Percentiles rank a stretch among this genome's conserved stretches.
These are phyloP conservation scores for Pimephales promelas DNA, from an alignment of 2,113 vertebrate species.

Conservation along the genomic window DNA sequence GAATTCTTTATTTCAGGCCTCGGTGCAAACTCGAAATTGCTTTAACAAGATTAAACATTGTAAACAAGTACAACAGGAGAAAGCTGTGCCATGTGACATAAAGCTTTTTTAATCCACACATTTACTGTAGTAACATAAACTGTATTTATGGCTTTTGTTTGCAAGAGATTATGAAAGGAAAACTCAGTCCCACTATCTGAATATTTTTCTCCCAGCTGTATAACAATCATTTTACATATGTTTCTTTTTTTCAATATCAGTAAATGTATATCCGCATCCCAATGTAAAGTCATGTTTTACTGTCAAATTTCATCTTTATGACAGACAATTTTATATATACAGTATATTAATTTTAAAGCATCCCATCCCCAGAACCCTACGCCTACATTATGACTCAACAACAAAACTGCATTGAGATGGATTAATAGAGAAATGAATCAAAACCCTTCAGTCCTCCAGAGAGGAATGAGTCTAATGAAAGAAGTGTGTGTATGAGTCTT, in stretches of 20 bases:
- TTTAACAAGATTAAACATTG: constrained; percentile 8
- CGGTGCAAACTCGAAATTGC: neutral
- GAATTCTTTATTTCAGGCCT: neutral
- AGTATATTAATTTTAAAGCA: neutral
- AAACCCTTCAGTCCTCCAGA: neutral
- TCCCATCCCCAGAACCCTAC: neutral
- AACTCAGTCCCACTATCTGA: neutral
- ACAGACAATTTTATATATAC: too few relatives aligned
- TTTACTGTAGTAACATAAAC: neutral
- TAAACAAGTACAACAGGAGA: constrained; percentile 1
- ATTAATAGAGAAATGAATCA: neutral
- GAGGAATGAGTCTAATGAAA: neutral
- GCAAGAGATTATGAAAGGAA: neutral
- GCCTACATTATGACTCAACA: neutral
- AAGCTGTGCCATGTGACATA: neutral
- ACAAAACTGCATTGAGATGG: neutral
- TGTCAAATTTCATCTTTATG: neutral
- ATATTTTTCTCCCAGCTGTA: neutral
- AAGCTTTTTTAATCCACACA: neutral
- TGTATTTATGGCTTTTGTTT: neutral
- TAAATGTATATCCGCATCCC: neutral
- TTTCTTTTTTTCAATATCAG: neutral
- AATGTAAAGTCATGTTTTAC: neutral
- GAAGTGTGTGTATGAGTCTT: neutral
- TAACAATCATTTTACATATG: neutral